Evolutionary conservation across 2,113 vertebrate species (phyloP), one percentile per base, ranked within the genome.

Genomic region (Candoia aspera): DNA sequence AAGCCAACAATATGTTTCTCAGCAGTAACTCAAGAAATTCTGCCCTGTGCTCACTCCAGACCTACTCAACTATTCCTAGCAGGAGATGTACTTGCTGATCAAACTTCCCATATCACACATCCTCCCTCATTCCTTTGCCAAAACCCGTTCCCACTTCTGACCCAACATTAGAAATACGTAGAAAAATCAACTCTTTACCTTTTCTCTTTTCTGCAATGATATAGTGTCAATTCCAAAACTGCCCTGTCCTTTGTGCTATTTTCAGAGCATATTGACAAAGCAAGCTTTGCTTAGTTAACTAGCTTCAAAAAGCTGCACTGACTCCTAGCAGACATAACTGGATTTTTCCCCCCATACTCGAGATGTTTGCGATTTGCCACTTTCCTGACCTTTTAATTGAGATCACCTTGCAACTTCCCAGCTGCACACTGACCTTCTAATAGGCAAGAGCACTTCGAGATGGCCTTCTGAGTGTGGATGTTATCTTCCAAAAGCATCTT

Each of bases 381-480:
- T 53, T 90, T 55, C 64, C 64, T 79, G 88, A 79, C 64, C 88
- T 79, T 33, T 79, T 90, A 90, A 90, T 90, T 68, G 19, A 33
- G 88, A 79, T 79, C 53, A 55, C 19, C 26, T 79, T 33, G 19
- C n/a, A 64, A 37, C 49, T 5, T 54, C 64, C 19, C 64, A 73
- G 53, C 49, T 79, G n/a, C 13, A 21, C n/a, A 55, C 5, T 8
- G 9, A 73, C 46, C 24, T n/a, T 37, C 64, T n/a, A 37, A 29
- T 64, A 53, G 64, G 10, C 46, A 17, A 10, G 17, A 17, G 42
- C 42, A 49, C 24, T 49, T 2, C 1, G 15, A 89, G 62, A 33
- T 62, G 23, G 58, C 37, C 46, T 88, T 46, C 42, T 64, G 46
- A 46, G 26, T 15, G 85, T 58, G 6, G 54, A n/a, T 29, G 29